phyloP scores from a whole-genome alignment of 2,888 invertebrate species.

The Dioctria linearis region DNA sequence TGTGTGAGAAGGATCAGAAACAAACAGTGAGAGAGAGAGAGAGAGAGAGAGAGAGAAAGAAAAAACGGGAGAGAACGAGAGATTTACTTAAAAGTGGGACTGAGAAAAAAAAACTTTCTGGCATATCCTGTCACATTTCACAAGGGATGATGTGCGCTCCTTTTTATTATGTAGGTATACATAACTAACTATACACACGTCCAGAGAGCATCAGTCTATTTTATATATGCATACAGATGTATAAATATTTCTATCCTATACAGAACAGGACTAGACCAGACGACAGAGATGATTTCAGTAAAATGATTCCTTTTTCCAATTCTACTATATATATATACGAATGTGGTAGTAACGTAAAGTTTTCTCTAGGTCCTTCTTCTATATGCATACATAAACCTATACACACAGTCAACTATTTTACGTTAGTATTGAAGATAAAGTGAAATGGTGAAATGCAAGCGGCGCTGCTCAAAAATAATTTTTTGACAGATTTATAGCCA shows the following conservation, averaged over 20 bases:
- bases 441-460: slow-evolving; percentile 59
- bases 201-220: slow-evolving; percentile 45
- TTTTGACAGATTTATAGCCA: slow-evolving; percentile 62
- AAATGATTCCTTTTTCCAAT: slow-evolving; percentile 27
- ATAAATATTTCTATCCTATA: too few relatives aligned
- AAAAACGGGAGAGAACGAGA: background rate
- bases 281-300: slow-evolving; percentile 24
- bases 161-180: slow-evolving; percentile 26
- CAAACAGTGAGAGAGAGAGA: too few relatives aligned
- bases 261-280: background rate
- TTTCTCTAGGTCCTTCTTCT: too few relatives aligned
- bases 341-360: too few relatives aligned
- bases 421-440: slow-evolving; percentile 52
- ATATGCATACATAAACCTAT: slow-evolving; percentile 26
- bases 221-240: slow-evolving; percentile 24
- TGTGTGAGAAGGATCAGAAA: too few relatives aligned
- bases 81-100: background rate
- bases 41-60: slow-evolving; percentile 22
- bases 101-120: background rate
- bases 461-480: slow-evolving; percentile 58
- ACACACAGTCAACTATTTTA: background rate
- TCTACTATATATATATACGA: background rate
- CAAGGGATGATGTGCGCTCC: slow-evolving; percentile 45
- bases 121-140: slow-evolving; percentile 24
- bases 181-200: slow-evolving; percentile 25